phyloP scores from a whole-genome alignment of 2,113 vertebrate genomes.

The Caracal caracal region DNA sequence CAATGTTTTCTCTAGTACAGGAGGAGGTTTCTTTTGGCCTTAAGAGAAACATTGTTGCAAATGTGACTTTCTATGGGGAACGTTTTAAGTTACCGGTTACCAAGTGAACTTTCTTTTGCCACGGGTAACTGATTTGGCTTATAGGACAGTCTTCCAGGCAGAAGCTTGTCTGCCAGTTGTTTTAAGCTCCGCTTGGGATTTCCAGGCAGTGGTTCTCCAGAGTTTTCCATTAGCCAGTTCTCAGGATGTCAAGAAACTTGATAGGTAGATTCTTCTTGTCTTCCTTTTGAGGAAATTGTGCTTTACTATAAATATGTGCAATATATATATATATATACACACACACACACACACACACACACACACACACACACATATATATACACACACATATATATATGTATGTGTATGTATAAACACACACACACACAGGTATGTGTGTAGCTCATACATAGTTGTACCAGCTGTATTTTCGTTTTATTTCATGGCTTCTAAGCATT shows the following conservation, averaged over 20 bases:
- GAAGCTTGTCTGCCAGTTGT: constrained; percentile 46
- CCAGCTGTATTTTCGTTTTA: background rate
- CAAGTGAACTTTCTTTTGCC: background rate
- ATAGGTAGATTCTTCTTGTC: constrained; percentile 31
- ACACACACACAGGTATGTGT: background rate
- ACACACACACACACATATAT: background rate
- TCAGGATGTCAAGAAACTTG: constrained; percentile 30
- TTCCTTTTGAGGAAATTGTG: constrained; percentile 65
- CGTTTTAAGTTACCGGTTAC: background rate
- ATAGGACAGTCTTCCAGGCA: background rate
- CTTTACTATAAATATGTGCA: background rate
- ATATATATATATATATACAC: too few species aligned
- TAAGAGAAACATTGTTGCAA: background rate
- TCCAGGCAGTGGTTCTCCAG: constrained; percentile 65
- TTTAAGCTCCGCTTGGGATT: constrained; percentile 63
- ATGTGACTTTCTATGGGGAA: background rate
- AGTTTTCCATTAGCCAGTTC: constrained; percentile 13
- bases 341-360: background rate
- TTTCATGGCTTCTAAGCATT: constrained; percentile 66
- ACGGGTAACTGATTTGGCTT: background rate
- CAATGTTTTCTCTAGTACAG: background rate
- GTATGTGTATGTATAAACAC: background rate
- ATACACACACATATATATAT: background rate
- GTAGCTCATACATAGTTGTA: background rate
- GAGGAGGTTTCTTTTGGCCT: background rate